Evolutionary conservation across 2,888 invertebrate species (phyloP).

Genomic region (Lucinisca nassula): DNA sequence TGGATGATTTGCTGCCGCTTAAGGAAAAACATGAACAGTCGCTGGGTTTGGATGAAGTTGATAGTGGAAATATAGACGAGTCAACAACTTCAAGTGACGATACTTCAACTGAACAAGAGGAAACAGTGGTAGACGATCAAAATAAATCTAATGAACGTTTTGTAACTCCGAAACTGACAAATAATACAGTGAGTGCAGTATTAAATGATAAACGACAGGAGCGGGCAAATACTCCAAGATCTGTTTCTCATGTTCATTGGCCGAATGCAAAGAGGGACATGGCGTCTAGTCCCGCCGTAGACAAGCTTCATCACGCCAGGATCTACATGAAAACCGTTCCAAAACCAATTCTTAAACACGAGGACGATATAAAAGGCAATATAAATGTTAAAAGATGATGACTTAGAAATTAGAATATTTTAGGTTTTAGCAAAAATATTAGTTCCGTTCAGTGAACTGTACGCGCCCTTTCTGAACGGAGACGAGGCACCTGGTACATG

Average conservation of each 20-base stretch:
- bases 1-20: conserved; percentile 44
- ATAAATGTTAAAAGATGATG: not conserved
- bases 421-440: too few relatives aligned
- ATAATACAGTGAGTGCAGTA: not conserved
- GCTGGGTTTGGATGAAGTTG: not conserved
- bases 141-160: not conserved
- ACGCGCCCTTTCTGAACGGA: too few relatives aligned
- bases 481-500: too few relatives aligned
- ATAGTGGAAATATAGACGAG: not conserved
- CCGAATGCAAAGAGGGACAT: conserved; percentile 47
- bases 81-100: not conserved
- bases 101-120: not conserved
- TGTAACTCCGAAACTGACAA: not conserved
- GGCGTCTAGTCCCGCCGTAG: conserved; percentile 30
- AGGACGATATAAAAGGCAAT: conserved; percentile 20
- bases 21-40: not conserved
- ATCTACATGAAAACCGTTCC: conserved; percentile 64
- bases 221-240: conserved; percentile 48
- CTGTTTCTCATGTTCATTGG: conserved; percentile 60
- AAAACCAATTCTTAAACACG: conserved; percentile 66
- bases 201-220: not conserved
- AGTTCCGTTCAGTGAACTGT: too few relatives aligned
- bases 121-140: too few relatives aligned
- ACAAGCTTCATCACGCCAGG: conserved; percentile 52
- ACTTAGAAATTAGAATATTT: not conserved